Base-by-base conservation (phyloP, 2,797 vertebrate genomes). In the Chloroceryle inda region DNA sequence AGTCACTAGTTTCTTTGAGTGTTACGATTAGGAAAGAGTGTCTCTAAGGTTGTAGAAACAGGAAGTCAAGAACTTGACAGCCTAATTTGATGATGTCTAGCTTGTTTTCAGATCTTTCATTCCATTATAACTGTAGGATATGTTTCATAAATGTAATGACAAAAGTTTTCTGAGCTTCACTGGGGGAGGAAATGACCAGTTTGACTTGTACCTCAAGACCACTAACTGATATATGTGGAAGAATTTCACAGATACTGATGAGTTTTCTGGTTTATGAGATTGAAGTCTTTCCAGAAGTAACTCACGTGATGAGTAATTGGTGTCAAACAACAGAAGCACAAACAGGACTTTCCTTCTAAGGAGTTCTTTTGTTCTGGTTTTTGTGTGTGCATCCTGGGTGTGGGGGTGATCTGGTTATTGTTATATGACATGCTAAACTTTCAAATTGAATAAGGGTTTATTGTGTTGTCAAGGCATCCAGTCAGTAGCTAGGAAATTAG, bases 381-480 rank as follows among this genome's bases (percentile, higher is more conserved):
- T 14, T 13, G 3, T 31, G 17, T 52, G 4, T 59, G 10, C 75
- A 24, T 89, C 17, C 72, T 38, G 49, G 49, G 49, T 27, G 49
- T 50, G 47, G 27, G 26, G 49, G 56, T 37, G 61, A 80, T 94
- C 63, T 94, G 67, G 47, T 74, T 81, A 63, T 66, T 92, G 50
- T 75, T 83, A 21, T 27, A 37, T n/a, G 83, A 86, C 11, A 45
- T 53, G 40, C 47, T 80, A 80, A 89, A 66, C 18, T 45, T 82
- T 82, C 74, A 78, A 73, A 92, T 76, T 50, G 35, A 86, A 69
- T 91, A 19, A 80, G 68, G 9, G 1, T 83, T 85, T 92, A 40
- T 76, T 76, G 20, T 67, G 68, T 91, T 92, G 87, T 80, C 52
- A 92, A 85, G 78, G 56, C 62, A 92, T 91, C 53, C 35, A 49